Conservation (phyloP, 2,113 vertebrate species). For the Alethe diademata region DNA sequence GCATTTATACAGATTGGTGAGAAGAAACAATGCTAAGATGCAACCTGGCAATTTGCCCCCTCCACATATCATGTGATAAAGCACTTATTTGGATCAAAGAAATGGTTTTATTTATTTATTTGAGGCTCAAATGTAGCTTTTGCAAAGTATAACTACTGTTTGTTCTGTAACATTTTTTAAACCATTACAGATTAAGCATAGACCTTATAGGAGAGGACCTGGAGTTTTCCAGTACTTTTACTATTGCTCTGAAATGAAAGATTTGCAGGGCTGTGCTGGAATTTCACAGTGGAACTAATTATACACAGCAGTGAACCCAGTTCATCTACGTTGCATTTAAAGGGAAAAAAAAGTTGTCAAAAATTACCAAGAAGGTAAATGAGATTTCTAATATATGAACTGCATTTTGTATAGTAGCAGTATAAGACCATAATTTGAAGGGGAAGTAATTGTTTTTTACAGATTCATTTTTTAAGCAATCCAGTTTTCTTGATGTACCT, state of each 20-base stretch:
- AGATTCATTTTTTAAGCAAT: background rate
- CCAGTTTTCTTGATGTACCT: background rate
- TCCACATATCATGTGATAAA: background rate
- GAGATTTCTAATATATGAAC: background rate
- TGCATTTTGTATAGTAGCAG: background rate
- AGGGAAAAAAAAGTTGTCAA: background rate
- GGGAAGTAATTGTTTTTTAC: fast-evolving
- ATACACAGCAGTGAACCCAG: background rate
- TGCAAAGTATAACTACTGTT: background rate
- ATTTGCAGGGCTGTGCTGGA: background rate
- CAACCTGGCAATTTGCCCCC: background rate
- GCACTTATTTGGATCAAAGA: background rate
- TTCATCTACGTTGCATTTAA: background rate
- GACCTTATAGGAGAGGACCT: background rate
- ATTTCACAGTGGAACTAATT: background rate
- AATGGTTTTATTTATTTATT: background rate
- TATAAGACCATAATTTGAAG: background rate
- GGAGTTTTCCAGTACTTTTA: background rate
- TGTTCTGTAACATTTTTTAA: background rate
- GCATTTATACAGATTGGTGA: background rate
- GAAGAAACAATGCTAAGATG: background rate
- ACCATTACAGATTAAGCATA: fast-evolving
- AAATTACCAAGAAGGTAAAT: background rate
- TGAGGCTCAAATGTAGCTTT: background rate
- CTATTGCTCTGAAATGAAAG: background rate